Conservation (phyloP, 2,113 vertebrate genomes). For the Etheostoma cragini region DNA sequence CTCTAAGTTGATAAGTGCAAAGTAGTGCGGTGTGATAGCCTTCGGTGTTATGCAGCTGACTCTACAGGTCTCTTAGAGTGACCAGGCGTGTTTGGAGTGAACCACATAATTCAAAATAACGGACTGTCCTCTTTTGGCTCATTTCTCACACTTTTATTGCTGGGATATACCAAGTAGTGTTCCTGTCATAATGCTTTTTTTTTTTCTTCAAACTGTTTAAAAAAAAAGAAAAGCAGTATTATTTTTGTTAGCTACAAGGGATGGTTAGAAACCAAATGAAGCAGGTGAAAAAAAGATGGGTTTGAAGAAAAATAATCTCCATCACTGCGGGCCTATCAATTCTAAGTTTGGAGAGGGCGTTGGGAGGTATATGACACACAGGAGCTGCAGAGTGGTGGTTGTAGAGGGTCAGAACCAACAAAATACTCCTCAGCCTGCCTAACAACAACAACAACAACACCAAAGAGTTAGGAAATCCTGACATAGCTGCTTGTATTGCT, state of each 20-base stretch:
- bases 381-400: background rate
- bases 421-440: background rate
- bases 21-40: background rate
- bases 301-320: background rate
- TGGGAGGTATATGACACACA: background rate
- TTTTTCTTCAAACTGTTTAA: constrained; percentile 19
- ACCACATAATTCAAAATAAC: constrained; percentile 24
- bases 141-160: constrained; percentile 53
- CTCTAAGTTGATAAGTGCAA: background rate
- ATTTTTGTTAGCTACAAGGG: background rate
- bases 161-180: constrained; percentile 49
- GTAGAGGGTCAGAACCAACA: background rate
- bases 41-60: constrained; percentile 4
- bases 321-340: constrained; percentile 19
- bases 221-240: background rate
- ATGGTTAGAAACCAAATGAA: constrained; percentile 43
- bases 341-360: constrained; percentile 8
- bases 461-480: background rate
- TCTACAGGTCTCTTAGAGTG: constrained; percentile 13
- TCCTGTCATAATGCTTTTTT: constrained; percentile 63
- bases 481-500: background rate
- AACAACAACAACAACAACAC: background rate
- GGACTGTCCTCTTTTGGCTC: constrained; percentile 32
- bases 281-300: background rate
- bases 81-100: constrained; percentile 13